Evolutionary conservation across 1,140 invertebrate species (phyloP).

Genomic region (Ips typographus): DNA sequence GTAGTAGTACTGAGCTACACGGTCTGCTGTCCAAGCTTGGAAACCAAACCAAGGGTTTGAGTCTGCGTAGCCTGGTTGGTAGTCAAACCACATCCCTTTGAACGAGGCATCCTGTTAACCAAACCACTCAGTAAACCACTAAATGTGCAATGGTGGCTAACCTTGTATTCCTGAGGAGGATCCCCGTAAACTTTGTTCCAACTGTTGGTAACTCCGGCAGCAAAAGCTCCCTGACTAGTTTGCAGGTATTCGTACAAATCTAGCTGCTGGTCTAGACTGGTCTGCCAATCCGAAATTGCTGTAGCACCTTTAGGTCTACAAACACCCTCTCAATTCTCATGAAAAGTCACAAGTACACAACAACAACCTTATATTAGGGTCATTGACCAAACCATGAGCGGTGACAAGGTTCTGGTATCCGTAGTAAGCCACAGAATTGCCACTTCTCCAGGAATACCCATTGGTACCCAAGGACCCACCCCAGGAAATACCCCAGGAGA

Average conservation of each 20-base stretch:
- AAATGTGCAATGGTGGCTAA: not conserved
- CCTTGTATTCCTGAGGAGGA: constrained; percentile 22
- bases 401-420: constrained; percentile 32
- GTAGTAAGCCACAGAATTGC: constrained; percentile 14
- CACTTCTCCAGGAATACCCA: constrained; percentile 22
- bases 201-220: constrained; percentile 32
- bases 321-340: not conserved
- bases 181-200: constrained; percentile 26
- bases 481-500: constrained; percentile 32
- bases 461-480: constrained; percentile 21
- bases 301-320: constrained; percentile 24
- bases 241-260: constrained; percentile 32
- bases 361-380: constrained; percentile 14
- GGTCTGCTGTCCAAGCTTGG: constrained; percentile 32
- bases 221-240: constrained; percentile 24
- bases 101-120: constrained; percentile 14
- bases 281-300: constrained; percentile 19
- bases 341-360: too few species aligned
- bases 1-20: constrained; percentile 36
- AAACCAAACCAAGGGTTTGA: constrained; percentile 29
- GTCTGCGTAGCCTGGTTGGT: constrained; percentile 24
- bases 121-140: not conserved
- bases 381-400: constrained; percentile 22
- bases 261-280: constrained; percentile 24
- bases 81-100: constrained; percentile 27